phyloP scores from a whole-genome alignment of 2,113 vertebrate species.

The Plecturocebus donacophilus region DNA sequence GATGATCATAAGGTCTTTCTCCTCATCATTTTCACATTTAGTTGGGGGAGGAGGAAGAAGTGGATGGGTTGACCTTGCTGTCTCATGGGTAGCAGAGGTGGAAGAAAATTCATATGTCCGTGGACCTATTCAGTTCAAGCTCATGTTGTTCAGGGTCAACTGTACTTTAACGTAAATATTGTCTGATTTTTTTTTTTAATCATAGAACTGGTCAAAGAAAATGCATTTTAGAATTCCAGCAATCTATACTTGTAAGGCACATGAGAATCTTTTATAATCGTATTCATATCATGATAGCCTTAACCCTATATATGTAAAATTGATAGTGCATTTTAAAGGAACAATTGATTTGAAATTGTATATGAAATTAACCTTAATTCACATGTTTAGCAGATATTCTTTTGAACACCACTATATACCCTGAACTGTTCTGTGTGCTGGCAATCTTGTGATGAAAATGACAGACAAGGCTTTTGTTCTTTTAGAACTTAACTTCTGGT shows the following conservation, averaged over 20 bases:
- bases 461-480: neutral
- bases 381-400: neutral
- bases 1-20: neutral
- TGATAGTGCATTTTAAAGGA: neutral
- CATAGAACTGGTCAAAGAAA: neutral
- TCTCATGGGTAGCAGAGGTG: neutral
- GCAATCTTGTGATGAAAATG: neutral
- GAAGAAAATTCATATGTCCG: neutral
- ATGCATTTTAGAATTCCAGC: neutral
- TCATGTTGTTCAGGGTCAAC: neutral
- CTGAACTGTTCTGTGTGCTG: neutral
- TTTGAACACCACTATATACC: neutral
- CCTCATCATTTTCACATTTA: neutral
- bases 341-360: neutral
- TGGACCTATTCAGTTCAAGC: neutral
- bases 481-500: neutral
- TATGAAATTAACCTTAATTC: neutral
- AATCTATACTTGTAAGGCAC: neutral
- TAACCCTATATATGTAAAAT: neutral
- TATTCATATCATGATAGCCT: neutral
- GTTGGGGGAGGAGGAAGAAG: neutral
- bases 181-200: neutral
- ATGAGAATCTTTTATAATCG: neutral
- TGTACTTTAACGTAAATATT: neutral
- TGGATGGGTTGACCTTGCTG: neutral